A percentile compares a stretch with the other conserved stretches of the same genome.
Conservation (phyloP, 2,113 vertebrate genomes). For the Telmatochromis brichardi region DNA sequence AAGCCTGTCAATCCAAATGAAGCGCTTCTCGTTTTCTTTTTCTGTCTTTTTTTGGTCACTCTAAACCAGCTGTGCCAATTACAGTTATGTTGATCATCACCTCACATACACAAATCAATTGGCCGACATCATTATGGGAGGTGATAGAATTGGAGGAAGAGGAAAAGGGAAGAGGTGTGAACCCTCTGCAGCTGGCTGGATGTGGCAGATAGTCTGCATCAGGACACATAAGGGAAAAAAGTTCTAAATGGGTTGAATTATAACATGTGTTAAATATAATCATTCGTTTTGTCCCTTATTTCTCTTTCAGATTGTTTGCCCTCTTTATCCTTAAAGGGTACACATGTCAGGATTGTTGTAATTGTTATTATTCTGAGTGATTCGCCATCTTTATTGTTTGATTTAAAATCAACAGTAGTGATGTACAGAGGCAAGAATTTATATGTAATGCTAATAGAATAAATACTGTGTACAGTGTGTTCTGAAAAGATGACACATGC, state of each 20-base stretch:
- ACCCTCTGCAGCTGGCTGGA: slow-evolving; percentile 18
- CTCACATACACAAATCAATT: slow-evolving; percentile 10
- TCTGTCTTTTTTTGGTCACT: background rate
- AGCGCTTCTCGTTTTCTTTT: background rate
- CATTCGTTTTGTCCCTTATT: background rate
- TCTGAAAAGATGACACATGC: background rate
- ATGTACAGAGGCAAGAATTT: background rate
- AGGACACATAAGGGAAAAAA: background rate
- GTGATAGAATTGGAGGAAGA: slow-evolving; percentile 42
- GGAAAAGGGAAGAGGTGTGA: slow-evolving; percentile 39
- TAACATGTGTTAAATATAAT: background rate
- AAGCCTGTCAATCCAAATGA: background rate
- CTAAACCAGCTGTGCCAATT: background rate
- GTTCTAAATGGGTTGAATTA: background rate
- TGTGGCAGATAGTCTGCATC: background rate
- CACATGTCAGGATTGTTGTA: background rate
- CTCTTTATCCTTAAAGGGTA: background rate
- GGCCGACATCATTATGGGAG: background rate
- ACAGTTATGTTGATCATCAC: background rate
- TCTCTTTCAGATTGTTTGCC: background rate
- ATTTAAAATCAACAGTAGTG: background rate
- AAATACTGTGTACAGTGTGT: background rate
- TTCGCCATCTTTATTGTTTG: background rate
- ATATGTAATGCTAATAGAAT: background rate
- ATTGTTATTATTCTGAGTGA: background rate